Base-by-base conservation (phyloP, 2,113 vertebrate species). In the Dipodomys spectabilis region DNA sequence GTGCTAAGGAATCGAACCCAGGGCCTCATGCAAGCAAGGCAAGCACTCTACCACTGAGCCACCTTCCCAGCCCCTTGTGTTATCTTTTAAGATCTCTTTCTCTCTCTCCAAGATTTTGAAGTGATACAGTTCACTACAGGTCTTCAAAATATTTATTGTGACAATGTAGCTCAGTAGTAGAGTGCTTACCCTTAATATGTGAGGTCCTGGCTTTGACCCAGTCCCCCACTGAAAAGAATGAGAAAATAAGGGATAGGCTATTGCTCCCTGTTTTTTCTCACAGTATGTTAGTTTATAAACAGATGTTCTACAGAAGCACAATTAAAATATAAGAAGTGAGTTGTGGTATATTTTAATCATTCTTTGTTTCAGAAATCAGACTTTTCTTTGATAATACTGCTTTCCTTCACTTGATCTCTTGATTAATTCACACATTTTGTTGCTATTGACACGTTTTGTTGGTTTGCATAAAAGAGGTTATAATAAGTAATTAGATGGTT, bases 401-500 rank as follows among this genome's bases (percentile, higher is more conserved):
- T 82, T 91, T 86, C 4, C 30, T 77, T 92, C 72, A 92, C 67
- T 77, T 83, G 45, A 95, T 72, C 57, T 93, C 67, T 81, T 83
- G 35, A 95, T 72, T 57, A 88, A 82, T 79, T 90, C 44, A 74
- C 23, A 65, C 15, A 32, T 84, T 88, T 81, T 57, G 67, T 53
- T 72, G 0, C 22, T 39, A 69, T 74, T 85, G n/a, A 74, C 32
- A 81, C 8, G 30, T 78, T 90, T 85, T 81, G 57, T 71, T 71
- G 80, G 93, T 96, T 45, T 75, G 28, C 62, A 88, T 83, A 84
- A 77, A 82, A 94, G 81, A 84, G 13, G 25, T 89, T 72, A 65
- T 68, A 91, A 62, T 86, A 86, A 92, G 64, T 74, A 27, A 78
- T 78, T 88, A 49, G 27, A 25, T 77, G 78, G 9, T 64, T 95